Conservation (phyloP, 2,797 vertebrate species). For the Crocidura indochinensis region DNA sequence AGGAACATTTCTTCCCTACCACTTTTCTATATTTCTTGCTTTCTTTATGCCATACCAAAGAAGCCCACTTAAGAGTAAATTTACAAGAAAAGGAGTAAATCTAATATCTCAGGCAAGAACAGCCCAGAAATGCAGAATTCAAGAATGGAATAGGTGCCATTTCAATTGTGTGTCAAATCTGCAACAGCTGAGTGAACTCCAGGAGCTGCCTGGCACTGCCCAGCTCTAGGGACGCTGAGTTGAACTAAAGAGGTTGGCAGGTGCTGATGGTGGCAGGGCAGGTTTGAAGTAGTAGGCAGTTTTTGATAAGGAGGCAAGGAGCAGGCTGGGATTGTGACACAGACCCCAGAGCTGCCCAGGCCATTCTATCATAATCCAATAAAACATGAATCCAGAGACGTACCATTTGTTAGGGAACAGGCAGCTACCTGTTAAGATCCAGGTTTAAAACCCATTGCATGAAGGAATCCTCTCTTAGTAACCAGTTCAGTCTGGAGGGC, state of each 20-base stretch:
- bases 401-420: slow-evolving; percentile 58
- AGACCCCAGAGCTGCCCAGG: slow-evolving; percentile 38
- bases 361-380: slow-evolving; percentile 70
- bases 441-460: not conserved
- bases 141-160: slow-evolving; percentile 74
- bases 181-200: slow-evolving; percentile 64
- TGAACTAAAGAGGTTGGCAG: slow-evolving; percentile 74
- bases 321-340: slow-evolving; percentile 28
- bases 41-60: slow-evolving; percentile 5
- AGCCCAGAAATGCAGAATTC: slow-evolving; percentile 78
- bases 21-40: not conserved
- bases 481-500: not conserved
- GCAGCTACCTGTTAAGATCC: not conserved
- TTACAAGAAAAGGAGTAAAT: slow-evolving; percentile 83
- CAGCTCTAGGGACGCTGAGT: slow-evolving; percentile 7
- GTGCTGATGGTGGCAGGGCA: slow-evolving; percentile 13
- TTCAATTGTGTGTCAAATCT: slow-evolving; percentile 79
- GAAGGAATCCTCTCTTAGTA: not conserved
- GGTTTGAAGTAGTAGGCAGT: not conserved
- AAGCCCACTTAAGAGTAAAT: slow-evolving; percentile 82
- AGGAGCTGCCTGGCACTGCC: slow-evolving; percentile 15
- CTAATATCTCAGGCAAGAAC: slow-evolving; percentile 67
- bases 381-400: slow-evolving; percentile 19
- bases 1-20: not conserved
- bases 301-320: slow-evolving; percentile 28